Conservation (phyloP, 2,797 vertebrate genomes). For the Pipistrellus kuhlii region DNA sequence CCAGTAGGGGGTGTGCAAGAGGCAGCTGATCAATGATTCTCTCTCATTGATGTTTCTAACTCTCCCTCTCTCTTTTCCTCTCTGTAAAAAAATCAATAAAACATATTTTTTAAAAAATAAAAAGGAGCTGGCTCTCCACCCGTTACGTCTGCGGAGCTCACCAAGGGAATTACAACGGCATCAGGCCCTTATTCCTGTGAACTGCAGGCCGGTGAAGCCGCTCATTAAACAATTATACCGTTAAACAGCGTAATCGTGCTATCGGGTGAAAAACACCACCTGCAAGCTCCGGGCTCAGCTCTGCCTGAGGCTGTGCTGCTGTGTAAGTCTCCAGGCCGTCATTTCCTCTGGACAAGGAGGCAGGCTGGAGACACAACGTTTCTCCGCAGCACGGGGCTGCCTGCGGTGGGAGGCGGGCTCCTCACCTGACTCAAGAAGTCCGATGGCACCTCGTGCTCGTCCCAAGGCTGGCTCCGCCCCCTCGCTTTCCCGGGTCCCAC, state of each 20-base stretch:
- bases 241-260: neutral
- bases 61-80: no score
- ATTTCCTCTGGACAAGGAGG: neutral
- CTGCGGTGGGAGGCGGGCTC: slow-evolving; percentile 19
- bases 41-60: no score
- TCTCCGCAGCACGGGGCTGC: neutral
- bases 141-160: slow-evolving; percentile 34
- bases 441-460: slow-evolving; percentile 90
- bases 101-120: neutral
- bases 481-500: slow-evolving; percentile 88
- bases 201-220: neutral
- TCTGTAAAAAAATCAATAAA: no score
- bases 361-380: neutral
- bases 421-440: slow-evolving; percentile 93
- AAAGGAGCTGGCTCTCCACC: slow-evolving; percentile 19
- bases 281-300: neutral
- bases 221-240: slow-evolving; percentile 5
- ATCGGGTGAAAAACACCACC: neutral
- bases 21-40: no score
- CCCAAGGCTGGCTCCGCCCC: slow-evolving; percentile 92
- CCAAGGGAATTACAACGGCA: slow-evolving; percentile 34
- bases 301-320: neutral
- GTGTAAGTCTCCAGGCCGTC: neutral
- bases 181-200: slow-evolving; percentile 41
- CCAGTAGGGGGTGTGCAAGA: no score